Conservation (phyloP, 2,797 vertebrate genomes). For the Martes flavigula region DNA sequence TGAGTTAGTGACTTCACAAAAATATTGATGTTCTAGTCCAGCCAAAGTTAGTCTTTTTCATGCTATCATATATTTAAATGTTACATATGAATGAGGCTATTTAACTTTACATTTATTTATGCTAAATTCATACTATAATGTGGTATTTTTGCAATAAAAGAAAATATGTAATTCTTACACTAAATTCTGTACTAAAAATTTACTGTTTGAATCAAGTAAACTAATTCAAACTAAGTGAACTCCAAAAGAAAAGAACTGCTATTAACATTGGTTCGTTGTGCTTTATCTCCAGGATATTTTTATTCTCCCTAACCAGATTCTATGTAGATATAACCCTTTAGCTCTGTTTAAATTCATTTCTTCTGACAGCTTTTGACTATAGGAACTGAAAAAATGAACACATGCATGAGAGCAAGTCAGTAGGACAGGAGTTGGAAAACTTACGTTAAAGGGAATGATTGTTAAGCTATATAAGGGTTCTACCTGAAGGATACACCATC, state of each 20-base stretch:
- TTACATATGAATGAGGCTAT: neutral
- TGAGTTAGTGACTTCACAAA: slow-evolving; percentile 21
- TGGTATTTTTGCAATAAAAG: neutral
- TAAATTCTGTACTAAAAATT: neutral
- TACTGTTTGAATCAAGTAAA: neutral
- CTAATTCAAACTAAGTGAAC: neutral
- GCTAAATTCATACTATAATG: neutral
- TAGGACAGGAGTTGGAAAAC: neutral
- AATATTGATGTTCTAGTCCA: neutral
- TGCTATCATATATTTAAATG: neutral
- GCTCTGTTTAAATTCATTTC: slow-evolving; percentile 16
- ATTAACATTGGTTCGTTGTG: neutral
- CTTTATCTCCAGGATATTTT: slow-evolving; percentile 22
- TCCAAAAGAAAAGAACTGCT: slow-evolving; percentile 6
- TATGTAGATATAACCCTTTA: neutral
- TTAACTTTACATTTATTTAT: slow-evolving; percentile 32
- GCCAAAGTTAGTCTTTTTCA: neutral
- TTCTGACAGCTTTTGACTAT: neutral
- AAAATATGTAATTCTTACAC: neutral
- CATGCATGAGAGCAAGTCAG: neutral
- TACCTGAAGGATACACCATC: neutral
- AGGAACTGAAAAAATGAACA: neutral
- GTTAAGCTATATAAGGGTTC: neutral
- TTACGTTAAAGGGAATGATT: neutral
- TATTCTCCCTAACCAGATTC: slow-evolving; percentile 27